A percentile compares a stretch with the other conserved stretches of the same genome.
Evolutionary conservation across 53 echinoderm and acorn worm genomes (phyloP).

Genomic region (Pentamera pediparva): DNA sequence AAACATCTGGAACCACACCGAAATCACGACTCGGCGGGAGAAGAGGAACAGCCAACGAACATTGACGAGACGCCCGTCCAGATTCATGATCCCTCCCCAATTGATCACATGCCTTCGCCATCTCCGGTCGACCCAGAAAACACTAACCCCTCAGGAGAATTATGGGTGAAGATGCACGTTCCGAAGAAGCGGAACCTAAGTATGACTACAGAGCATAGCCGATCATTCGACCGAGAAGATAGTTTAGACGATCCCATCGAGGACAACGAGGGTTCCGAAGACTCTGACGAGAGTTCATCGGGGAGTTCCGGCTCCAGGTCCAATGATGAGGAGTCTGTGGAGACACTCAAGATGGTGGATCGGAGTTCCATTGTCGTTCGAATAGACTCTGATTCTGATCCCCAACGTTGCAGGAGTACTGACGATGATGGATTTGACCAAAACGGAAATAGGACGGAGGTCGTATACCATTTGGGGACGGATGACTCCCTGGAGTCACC

Average conservation of each 20-base stretch:
- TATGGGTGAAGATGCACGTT: constrained; percentile 29
- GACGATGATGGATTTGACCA: too few relatives aligned
- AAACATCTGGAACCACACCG: constrained; percentile 14
- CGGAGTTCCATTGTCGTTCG: neutral
- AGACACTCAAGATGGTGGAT: constrained; percentile 13
- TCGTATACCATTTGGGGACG: too few relatives aligned
- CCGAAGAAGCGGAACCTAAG: constrained; percentile 7
- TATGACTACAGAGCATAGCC: constrained; percentile 10
- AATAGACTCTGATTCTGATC: neutral
- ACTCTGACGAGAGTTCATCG: neutral
- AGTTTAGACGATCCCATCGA: constrained; percentile 9
- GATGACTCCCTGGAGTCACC: too few relatives aligned
- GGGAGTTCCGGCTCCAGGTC: constrained; percentile 4
- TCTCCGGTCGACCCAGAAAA: neutral
- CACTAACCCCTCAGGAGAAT: neutral
- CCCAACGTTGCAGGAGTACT: too few relatives aligned
- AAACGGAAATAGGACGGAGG: too few relatives aligned
- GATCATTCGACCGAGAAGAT: constrained; percentile 20
- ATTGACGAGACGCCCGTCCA: too few relatives aligned
- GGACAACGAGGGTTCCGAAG: neutral
- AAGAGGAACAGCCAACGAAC: neutral
- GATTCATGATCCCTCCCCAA: too few relatives aligned
- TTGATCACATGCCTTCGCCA: too few relatives aligned
- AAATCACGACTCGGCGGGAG: neutral
- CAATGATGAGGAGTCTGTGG: constrained; percentile 4